A percentile compares a stretch with the other conserved stretches of the same genome.
phyloP scores from a whole-genome alignment of 1,140 invertebrate genomes.

The Cotesia typhae region DNA sequence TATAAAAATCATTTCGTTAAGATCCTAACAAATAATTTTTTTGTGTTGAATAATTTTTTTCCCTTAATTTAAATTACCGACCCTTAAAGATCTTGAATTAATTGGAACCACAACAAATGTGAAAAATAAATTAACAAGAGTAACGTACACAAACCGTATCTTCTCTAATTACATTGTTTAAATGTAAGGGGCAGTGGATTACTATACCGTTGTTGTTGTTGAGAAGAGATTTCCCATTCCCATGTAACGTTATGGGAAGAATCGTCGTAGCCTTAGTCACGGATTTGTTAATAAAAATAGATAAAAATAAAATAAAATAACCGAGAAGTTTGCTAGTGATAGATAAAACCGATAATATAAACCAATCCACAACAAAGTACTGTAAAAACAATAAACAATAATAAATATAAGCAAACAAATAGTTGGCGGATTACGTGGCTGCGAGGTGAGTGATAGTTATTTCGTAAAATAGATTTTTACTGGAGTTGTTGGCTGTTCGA shows the following conservation, averaged over 20 bases:
- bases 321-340: neutral
- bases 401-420: too few relatives aligned
- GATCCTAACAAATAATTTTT: too few relatives aligned
- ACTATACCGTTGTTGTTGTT: slow-evolving; percentile 6
- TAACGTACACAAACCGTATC: slow-evolving; percentile 13
- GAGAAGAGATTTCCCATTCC: slow-evolving; percentile 18
- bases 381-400: too few relatives aligned
- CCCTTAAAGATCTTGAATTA: slow-evolving; percentile 38
- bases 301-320: slow-evolving; percentile 8
- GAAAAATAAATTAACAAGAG: too few relatives aligned
- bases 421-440: too few relatives aligned
- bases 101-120: slow-evolving; percentile 36
- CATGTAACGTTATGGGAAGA: slow-evolving; percentile 14
- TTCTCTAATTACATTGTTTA: slow-evolving; percentile 43
- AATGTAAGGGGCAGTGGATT: slow-evolving; percentile 39
- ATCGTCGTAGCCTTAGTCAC: slow-evolving; percentile 21
- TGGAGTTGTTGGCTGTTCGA: too few relatives aligned
- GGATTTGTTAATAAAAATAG: neutral
- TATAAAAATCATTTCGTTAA: too few relatives aligned
- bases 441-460: too few relatives aligned
- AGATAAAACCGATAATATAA: neutral
- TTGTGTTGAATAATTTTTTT: too few relatives aligned
- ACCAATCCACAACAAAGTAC: neutral
- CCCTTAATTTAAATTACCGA: slow-evolving; percentile 13
- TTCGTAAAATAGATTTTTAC: too few relatives aligned